phyloP scores from a whole-genome alignment of 2,888 invertebrate species.

The Melinopterus prodromus region DNA sequence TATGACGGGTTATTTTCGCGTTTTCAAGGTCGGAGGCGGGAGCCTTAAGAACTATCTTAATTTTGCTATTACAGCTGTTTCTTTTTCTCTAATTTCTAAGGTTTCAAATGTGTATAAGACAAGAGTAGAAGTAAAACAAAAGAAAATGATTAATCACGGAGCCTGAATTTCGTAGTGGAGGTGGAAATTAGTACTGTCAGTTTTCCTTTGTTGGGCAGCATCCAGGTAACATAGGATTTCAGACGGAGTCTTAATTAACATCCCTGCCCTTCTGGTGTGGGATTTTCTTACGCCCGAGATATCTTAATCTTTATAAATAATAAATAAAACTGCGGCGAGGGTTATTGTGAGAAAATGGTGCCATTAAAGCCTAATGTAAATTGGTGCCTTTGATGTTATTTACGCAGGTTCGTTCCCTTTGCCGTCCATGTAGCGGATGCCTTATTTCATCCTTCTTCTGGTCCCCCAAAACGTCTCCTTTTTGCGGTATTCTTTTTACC shows the following conservation, averaged over 20 bases:
- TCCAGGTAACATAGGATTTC: background rate
- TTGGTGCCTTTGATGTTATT: background rate
- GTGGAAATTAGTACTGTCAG: background rate
- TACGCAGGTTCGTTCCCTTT: background rate
- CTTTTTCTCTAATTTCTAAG: too few relatives aligned
- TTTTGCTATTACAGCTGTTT: too few relatives aligned
- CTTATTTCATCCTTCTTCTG: background rate
- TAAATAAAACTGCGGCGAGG: slow-evolving; percentile 4
- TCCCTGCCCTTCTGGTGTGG: background rate
- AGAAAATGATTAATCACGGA: too few relatives aligned
- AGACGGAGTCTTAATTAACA: background rate
- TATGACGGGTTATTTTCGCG: too few relatives aligned
- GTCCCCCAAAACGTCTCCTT: background rate
- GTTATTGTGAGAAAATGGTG: background rate
- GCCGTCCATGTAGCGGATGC: background rate
- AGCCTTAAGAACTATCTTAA: too few relatives aligned
- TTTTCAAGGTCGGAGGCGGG: too few relatives aligned
- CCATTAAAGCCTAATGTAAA: slow-evolving; percentile 4
- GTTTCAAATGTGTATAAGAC: too few relatives aligned
- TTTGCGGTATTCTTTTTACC: background rate
- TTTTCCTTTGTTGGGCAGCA: background rate
- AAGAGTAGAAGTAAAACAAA: too few relatives aligned
- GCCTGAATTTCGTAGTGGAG: background rate
- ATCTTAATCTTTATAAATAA: background rate
- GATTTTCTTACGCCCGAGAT: background rate